Evolutionary conservation across 2,888 invertebrate genomes (phyloP).

Genomic region (Xanthia icteritia): DNA sequence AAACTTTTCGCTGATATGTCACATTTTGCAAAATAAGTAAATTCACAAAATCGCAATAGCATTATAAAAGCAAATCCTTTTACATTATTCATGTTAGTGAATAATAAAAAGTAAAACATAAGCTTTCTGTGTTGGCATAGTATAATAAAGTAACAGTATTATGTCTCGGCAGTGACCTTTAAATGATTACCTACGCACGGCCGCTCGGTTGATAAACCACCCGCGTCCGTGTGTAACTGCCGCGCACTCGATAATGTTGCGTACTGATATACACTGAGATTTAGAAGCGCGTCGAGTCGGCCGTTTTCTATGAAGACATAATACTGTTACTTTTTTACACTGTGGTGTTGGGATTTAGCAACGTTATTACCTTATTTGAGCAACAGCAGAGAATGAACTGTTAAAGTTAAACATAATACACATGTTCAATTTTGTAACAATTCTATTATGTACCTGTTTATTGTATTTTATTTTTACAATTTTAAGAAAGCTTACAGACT

Average conservation of each 20-base stretch:
- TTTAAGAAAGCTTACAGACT: too few relatives aligned
- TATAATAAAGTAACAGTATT: too few relatives aligned
- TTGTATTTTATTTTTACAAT: too few relatives aligned
- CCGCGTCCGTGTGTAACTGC: too few relatives aligned
- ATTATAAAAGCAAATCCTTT: conserved; percentile 34
- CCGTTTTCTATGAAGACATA: too few relatives aligned
- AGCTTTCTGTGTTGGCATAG: neutral
- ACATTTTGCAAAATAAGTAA: neutral
- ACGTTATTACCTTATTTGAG: conserved; percentile 29
- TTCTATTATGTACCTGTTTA: neutral
- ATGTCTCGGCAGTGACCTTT: too few relatives aligned
- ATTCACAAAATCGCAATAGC: neutral
- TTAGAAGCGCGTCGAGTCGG: too few relatives aligned
- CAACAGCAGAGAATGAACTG: neutral
- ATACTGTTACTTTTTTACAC: too few relatives aligned
- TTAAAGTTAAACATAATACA: conserved; percentile 6
- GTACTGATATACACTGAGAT: too few relatives aligned
- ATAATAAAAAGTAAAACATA: conserved; percentile 12
- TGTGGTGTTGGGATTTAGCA: conserved; percentile 2
- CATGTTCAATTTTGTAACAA: conserved; percentile 29
- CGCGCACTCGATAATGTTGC: too few relatives aligned
- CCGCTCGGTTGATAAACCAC: too few relatives aligned
- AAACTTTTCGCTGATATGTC: neutral
- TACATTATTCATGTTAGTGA: conserved; percentile 28
- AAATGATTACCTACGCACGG: too few relatives aligned